phyloP scores from a whole-genome alignment of 2,113 vertebrate genomes.

The Varanus komodoensis region DNA sequence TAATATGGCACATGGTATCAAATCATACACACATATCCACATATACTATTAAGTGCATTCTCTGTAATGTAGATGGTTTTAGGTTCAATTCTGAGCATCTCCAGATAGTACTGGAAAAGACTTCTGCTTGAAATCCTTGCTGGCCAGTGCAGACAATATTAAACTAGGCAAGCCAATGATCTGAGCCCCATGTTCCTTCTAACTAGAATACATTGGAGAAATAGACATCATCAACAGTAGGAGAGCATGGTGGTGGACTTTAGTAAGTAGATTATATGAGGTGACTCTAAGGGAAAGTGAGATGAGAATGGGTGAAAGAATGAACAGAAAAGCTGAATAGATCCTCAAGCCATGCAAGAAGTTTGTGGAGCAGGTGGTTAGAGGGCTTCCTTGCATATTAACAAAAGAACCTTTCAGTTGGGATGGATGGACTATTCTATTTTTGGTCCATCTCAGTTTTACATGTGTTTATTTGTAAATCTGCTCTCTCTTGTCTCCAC shows the following conservation, averaged over 20 bases:
- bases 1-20: too few species aligned
- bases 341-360: background rate
- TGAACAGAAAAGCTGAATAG: background rate
- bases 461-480: background rate
- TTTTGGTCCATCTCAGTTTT: background rate
- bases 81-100: too few species aligned
- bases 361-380: background rate
- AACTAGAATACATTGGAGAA: background rate
- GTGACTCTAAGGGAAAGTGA: background rate
- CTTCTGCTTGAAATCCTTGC: too few species aligned
- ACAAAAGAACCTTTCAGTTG: background rate
- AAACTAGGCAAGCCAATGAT: background rate
- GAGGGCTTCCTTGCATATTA: background rate
- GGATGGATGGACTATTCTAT: background rate
- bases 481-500: background rate
- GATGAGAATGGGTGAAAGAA: background rate
- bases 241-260: background rate
- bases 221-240: background rate
- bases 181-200: background rate
- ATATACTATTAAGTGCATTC: too few species aligned
- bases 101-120: too few species aligned
- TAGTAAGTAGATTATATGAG: background rate
- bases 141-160: background rate
- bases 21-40: too few species aligned
- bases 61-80: too few species aligned